Percentiles rank a stretch among this genome's conserved stretches.
Evolutionary conservation across 2,113 vertebrate genomes (phyloP).

Genomic region (Sinocyclocheilus anshuiensis): DNA sequence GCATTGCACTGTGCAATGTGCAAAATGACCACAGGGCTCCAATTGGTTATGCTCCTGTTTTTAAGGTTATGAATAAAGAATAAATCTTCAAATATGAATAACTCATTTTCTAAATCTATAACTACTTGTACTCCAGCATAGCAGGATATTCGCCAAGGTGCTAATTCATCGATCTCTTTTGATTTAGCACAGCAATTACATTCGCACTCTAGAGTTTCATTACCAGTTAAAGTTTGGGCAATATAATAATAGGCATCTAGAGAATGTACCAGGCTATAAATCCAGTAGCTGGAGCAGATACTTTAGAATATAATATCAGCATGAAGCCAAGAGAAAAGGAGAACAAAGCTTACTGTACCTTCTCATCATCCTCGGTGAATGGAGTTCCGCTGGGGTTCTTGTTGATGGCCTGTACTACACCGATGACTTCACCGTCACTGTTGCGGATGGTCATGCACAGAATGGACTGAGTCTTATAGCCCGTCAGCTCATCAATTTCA

Average conservation of each 20-base stretch:
- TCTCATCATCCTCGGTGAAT: constrained; percentile 81
- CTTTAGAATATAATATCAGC: not conserved
- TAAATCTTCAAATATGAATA: not conserved
- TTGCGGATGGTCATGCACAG: constrained; percentile 80
- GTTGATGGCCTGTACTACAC: constrained; percentile 81
- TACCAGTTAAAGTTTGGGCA: not conserved
- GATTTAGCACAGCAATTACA: constrained; percentile 9
- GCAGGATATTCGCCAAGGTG: not conserved
- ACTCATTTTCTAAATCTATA: not conserved
- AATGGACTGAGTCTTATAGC: constrained; percentile 80
- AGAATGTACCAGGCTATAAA: constrained; percentile 9
- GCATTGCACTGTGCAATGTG: not conserved
- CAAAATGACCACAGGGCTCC: constrained; percentile 4
- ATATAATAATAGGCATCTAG: not conserved
- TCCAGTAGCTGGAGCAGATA: constrained; percentile 2
- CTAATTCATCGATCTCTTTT: constrained; percentile 8
- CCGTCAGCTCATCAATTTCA: constrained; percentile 80
- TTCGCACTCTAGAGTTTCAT: constrained; percentile 9
- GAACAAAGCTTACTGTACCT: constrained; percentile 63
- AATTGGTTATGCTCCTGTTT: not conserved
- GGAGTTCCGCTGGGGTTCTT: constrained; percentile 74
- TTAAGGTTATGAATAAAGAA: not conserved
- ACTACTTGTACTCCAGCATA: not conserved
- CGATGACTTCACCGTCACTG: constrained; percentile 79
- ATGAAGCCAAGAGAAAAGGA: not conserved